phyloP scores from a whole-genome alignment of 2,797 vertebrate species.

The Hipposideros larvatus region DNA sequence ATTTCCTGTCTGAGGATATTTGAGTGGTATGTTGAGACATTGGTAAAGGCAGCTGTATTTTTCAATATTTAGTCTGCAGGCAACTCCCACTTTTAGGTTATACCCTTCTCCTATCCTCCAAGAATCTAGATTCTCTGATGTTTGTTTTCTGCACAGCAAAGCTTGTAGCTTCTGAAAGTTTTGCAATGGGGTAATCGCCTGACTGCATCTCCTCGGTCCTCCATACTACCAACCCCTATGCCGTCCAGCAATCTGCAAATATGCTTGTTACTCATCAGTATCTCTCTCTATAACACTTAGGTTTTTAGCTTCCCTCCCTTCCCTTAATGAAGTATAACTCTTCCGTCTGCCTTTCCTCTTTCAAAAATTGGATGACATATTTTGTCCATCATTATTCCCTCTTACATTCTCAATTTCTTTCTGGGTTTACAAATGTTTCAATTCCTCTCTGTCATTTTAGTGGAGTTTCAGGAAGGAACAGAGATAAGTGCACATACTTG shows the following conservation, averaged over 20 bases:
- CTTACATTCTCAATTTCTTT: conserved; percentile 22
- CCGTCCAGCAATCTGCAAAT: neutral
- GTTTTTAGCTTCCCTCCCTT: neutral
- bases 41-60: neutral
- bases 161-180: neutral
- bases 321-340: neutral
- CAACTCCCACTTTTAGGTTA: neutral
- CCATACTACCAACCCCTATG: neutral
- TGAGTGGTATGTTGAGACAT: neutral
- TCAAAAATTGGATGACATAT: neutral
- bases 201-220: neutral
- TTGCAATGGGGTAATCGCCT: neutral
- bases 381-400: neutral
- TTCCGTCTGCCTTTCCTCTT: conserved; percentile 33
- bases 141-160: neutral
- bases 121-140: conserved; percentile 21
- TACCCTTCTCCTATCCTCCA: neutral
- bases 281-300: neutral
- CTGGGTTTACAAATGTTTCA: conserved; percentile 42
- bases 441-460: conserved; percentile 21
- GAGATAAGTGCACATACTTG: neutral
- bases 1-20: neutral
- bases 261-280: neutral
- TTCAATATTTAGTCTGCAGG: neutral
- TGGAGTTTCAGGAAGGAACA: neutral